Conservation (phyloP, 2,888 invertebrate genomes). For the Tineola bisselliella region DNA sequence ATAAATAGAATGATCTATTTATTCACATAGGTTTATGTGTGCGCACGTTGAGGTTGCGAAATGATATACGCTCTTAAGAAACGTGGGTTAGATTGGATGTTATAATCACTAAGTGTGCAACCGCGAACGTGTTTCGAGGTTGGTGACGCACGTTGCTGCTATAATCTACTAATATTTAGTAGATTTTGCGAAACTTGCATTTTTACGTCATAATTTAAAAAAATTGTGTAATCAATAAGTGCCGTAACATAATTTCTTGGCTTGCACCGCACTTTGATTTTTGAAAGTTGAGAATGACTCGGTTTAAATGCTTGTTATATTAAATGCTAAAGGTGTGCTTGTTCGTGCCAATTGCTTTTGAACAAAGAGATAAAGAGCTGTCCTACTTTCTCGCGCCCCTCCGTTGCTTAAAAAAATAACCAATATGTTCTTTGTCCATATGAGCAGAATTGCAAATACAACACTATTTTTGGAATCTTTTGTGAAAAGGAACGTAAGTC, state of each 20-base stretch:
- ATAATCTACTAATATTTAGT: not conserved
- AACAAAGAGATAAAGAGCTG: constrained; percentile 17
- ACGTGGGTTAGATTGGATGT: not conserved
- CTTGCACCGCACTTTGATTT: too few relatives aligned
- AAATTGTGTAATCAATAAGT: not conserved
- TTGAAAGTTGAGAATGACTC: too few relatives aligned
- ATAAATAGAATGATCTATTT: constrained; percentile 10
- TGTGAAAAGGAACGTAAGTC: constrained; percentile 11
- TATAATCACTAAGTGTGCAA: not conserved
- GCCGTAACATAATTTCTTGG: too few relatives aligned
- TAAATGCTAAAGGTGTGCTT: not conserved
- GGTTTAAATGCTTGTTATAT: too few relatives aligned
- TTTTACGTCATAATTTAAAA: not conserved
- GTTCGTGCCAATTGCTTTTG: not conserved
- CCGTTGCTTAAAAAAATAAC: not conserved
- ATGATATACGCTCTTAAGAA: not conserved
- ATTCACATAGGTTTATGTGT: constrained; percentile 3
- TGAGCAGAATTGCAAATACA: constrained; percentile 17
- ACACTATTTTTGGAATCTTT: constrained; percentile 14
- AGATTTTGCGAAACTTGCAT: not conserved
- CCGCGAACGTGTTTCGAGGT: not conserved
- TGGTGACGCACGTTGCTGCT: not conserved
- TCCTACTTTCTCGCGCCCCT: constrained; percentile 37
- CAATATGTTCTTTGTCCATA: constrained; percentile 34
- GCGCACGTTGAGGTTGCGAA: not conserved